Conservation (phyloP, 2,888 invertebrate species). For the Cephalotes varians region DNA sequence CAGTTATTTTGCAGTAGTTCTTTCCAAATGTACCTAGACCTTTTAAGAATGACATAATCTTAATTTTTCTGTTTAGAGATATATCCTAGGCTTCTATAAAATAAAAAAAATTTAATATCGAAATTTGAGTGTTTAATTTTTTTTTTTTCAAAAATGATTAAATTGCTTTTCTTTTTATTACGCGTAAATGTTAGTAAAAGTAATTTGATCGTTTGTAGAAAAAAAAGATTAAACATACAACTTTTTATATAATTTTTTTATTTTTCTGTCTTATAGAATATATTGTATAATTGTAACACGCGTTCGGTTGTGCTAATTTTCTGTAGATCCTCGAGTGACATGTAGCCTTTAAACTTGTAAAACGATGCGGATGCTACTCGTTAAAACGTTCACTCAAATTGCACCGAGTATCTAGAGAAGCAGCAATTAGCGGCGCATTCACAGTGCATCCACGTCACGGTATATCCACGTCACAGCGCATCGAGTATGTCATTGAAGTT, state of each 20-base stretch:
- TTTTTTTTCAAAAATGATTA: neutral
- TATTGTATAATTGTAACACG: neutral
- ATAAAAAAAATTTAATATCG: neutral
- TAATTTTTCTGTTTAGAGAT: neutral
- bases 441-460: neutral
- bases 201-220: neutral
- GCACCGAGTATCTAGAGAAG: conserved; percentile 28
- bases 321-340: neutral
- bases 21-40: neutral
- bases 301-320: neutral
- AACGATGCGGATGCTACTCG: conserved; percentile 14
- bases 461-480: neutral
- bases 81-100: neutral
- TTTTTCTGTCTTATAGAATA: neutral
- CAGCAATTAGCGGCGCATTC: conserved; percentile 36
- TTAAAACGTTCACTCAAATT: conserved; percentile 32
- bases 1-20: neutral
- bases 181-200: neutral
- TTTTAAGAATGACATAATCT: neutral
- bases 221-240: neutral
- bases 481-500: conserved; percentile 7
- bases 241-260: neutral
- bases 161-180: neutral
- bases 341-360: conserved; percentile 18
- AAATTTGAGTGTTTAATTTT: neutral